Percentiles rank a stretch among this genome's conserved stretches.
phyloP scores from a whole-genome alignment of 1,140 invertebrate species.

The Macrobrachium nipponense region DNA sequence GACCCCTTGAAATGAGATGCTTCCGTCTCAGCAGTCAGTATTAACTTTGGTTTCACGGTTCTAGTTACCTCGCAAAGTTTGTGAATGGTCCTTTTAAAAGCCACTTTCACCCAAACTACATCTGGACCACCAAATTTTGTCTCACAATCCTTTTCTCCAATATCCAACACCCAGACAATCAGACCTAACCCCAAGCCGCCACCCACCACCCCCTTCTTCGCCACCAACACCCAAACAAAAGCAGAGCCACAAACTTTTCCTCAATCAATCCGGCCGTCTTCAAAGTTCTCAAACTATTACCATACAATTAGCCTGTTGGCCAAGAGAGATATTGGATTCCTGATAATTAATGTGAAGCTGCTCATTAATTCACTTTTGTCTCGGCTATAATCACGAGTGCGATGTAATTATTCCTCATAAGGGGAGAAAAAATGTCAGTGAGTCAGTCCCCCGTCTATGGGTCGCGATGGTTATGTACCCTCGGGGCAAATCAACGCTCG shows the following conservation, averaged over 20 bases:
- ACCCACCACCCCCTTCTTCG: not conserved
- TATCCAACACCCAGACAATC: not conserved
- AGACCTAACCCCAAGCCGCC: not conserved
- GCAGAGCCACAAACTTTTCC: not conserved
- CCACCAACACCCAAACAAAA: not conserved
- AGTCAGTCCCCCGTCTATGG: too few relatives aligned
- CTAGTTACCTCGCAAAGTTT: too few relatives aligned
- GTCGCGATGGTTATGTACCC: too few relatives aligned
- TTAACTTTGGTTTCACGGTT: too few relatives aligned
- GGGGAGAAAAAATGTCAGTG: too few relatives aligned
- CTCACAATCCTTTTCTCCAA: not conserved
- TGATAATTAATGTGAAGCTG: slow-evolving; percentile 28
- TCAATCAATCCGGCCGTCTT: not conserved
- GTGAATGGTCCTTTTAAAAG: too few relatives aligned
- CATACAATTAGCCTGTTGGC: slow-evolving; percentile 31
- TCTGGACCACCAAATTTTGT: too few relatives aligned
- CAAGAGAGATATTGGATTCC: slow-evolving; percentile 6
- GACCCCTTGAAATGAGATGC: too few relatives aligned
- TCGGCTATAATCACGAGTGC: not conserved
- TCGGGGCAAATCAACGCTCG: too few relatives aligned
- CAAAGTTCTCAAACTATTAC: slow-evolving; percentile 30
- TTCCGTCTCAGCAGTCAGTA: too few relatives aligned
- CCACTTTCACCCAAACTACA: too few relatives aligned
- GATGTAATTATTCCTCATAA: too few relatives aligned
- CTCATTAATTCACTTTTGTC: slow-evolving; percentile 8